Evolutionary conservation across 1,140 invertebrate species (phyloP).

Genomic region (Aphelenchoides fujianensis): DNA sequence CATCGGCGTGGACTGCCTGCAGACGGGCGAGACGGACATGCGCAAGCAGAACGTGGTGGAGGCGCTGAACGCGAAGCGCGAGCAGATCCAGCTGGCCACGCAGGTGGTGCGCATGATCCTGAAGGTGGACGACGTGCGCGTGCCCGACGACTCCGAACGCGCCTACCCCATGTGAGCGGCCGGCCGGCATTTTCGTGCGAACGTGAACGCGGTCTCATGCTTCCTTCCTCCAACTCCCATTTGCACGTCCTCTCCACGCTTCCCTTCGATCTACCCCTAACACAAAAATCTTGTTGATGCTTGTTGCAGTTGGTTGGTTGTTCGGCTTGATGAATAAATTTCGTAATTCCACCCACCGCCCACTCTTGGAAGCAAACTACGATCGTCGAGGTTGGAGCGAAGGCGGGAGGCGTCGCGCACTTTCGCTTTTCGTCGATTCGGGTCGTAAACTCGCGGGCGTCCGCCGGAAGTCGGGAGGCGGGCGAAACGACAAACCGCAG

Average conservation of each 20-base stretch:
- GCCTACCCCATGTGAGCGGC: neutral
- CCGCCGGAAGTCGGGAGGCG: neutral
- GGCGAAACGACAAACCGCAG: too few species aligned
- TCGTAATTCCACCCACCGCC: neutral
- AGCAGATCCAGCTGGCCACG: slow-evolving; percentile 92
- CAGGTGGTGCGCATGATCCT: slow-evolving; percentile 96
- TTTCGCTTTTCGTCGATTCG: neutral
- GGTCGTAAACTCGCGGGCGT: too few species aligned
- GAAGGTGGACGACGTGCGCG: slow-evolving; percentile 96
- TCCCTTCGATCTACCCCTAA: neutral
- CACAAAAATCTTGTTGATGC: too few species aligned
- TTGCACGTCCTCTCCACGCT: neutral
- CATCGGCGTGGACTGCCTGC: slow-evolving; percentile 91
- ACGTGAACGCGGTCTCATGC: neutral
- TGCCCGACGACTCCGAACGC: slow-evolving; percentile 59
- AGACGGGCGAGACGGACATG: slow-evolving; percentile 84
- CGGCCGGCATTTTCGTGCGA: neutral
- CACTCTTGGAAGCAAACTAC: neutral
- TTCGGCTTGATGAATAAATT: neutral
- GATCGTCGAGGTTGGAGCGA: neutral
- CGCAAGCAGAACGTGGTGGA: slow-evolving; percentile 91
- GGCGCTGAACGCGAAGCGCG: slow-evolving; percentile 91
- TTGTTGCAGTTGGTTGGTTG: neutral
- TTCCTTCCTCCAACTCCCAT: too few species aligned
- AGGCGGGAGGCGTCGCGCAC: too few species aligned